A percentile compares a stretch with the other conserved stretches of the same genome.
Evolutionary conservation across 2,113 vertebrate species (phyloP).

Genomic region (Diadophis punctatus): DNA sequence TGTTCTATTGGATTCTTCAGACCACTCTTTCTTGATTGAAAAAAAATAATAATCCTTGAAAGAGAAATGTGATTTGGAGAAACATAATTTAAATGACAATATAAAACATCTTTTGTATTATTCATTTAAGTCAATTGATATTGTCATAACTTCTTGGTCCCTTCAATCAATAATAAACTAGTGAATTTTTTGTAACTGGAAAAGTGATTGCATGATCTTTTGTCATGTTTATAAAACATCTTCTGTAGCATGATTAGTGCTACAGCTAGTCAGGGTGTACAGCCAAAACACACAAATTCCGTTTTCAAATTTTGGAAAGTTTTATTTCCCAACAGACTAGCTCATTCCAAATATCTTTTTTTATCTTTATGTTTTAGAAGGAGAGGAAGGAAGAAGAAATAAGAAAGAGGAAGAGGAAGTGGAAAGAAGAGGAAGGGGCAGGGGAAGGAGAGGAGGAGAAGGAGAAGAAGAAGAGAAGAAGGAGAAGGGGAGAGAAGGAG

Average conservation of each 20-base stretch:
- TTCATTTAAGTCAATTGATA: neutral
- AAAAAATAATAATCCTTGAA: neutral
- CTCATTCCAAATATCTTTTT: neutral
- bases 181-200: neutral
- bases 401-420: too few species aligned
- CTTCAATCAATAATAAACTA: neutral
- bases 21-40: neutral
- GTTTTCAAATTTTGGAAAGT: constrained; percentile 3
- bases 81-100: neutral
- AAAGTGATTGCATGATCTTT: constrained; percentile 6
- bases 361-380: neutral
- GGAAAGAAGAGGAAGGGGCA: neutral
- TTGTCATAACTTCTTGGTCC: neutral
- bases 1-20: neutral
- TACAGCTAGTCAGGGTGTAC: constrained; percentile 7
- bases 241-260: constrained; percentile 14
- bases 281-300: neutral
- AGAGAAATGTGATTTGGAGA: neutral
- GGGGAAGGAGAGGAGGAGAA: too few species aligned
- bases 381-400: neutral
- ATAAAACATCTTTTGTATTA: neutral
- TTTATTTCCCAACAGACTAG: neutral
- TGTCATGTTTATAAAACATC: neutral
- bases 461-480: accelerated
- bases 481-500: neutral